phyloP scores from a whole-genome alignment of 2,113 vertebrate species.

The Brachyhypopomus gauderio region DNA sequence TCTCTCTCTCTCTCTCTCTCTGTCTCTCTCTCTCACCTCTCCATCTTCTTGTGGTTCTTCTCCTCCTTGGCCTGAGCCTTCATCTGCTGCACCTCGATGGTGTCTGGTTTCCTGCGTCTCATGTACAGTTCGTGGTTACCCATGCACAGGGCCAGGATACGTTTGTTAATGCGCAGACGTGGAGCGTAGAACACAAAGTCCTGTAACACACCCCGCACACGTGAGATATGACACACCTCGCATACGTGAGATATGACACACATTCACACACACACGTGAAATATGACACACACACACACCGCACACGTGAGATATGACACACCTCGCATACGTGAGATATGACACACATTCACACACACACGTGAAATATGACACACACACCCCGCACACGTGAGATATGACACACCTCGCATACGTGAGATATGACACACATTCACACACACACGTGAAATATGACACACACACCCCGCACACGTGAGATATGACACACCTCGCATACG shows the following conservation, averaged over 20 bases:
- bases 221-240: constrained; percentile 5
- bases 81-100: constrained; percentile 99
- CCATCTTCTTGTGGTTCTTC: constrained; percentile 92
- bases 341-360: background rate
- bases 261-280: background rate
- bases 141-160: constrained; percentile 96
- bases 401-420: constrained; percentile 13
- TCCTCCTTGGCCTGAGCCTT: constrained; percentile 97
- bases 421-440: background rate
- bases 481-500: constrained; percentile 19
- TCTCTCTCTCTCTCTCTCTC: constrained; percentile 81
- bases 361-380: too few species aligned
- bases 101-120: constrained; percentile 95
- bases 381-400: background rate
- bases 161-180: constrained; percentile 96
- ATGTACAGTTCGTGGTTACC: constrained; percentile 99
- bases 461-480: background rate
- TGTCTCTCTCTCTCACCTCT: constrained; percentile 80
- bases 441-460: too few species aligned
- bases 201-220: constrained; percentile 59
- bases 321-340: background rate
- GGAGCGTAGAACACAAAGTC: constrained; percentile 98
- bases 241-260: constrained; percentile 3
- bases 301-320: background rate
- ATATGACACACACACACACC: constrained; percentile 4